phyloP scores from a whole-genome alignment of 2,797 vertebrate genomes.

The Spondyliosoma cantharus region DNA sequence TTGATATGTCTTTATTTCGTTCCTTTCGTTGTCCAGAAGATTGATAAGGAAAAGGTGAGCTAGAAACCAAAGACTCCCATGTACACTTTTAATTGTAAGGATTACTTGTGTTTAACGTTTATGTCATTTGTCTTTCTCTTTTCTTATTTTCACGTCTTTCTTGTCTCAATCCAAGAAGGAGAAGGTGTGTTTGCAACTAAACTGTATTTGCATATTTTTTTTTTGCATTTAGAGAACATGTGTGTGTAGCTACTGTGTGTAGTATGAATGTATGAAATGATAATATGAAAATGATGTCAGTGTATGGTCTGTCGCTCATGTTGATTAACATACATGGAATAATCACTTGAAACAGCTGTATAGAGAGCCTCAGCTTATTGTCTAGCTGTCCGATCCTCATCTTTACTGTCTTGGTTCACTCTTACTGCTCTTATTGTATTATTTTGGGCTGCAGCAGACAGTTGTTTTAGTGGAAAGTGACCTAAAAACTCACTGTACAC shows the following conservation, averaged over 20 bases:
- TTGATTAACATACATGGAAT: neutral
- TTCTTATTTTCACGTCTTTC: neutral
- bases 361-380: neutral
- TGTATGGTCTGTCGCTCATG: neutral
- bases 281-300: neutral
- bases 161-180: constrained; percentile 68
- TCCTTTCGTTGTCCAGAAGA: constrained; percentile 50
- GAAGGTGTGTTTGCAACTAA: constrained; percentile 73
- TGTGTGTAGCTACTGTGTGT: neutral
- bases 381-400: neutral
- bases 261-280: neutral
- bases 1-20: constrained; percentile 33
- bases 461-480: neutral
- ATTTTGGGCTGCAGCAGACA: neutral
- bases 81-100: accelerated
- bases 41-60: constrained; percentile 77
- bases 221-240: neutral
- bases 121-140: constrained; percentile 18
- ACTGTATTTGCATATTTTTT: neutral
- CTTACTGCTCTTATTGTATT: neutral
- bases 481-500: neutral
- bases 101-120: constrained; percentile 11
- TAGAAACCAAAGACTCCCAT: too few relatives aligned
- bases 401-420: neutral
- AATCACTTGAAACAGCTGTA: neutral